Conservation (phyloP, 64 coral and sea anemone species). For the Actinia equina region DNA sequence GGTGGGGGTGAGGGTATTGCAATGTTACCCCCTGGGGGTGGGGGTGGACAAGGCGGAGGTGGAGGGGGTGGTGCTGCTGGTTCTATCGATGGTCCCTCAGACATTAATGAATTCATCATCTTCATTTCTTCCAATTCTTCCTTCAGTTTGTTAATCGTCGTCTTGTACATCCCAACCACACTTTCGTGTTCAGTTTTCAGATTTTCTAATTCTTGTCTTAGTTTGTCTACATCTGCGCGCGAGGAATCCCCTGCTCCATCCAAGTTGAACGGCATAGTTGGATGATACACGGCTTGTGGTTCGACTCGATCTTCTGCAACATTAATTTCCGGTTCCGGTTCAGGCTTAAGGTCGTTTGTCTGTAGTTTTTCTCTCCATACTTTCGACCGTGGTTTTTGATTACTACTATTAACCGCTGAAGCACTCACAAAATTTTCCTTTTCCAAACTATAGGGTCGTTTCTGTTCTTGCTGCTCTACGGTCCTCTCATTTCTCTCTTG, state of each 20-base stretch:
- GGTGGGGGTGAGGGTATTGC: slow-evolving; percentile 60
- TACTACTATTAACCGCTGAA: neutral
- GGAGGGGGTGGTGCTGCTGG: slow-evolving; percentile 15
- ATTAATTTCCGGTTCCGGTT: neutral
- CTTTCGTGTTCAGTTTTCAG: slow-evolving; percentile 56
- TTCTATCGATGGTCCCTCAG: neutral
- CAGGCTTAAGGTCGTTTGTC: neutral
- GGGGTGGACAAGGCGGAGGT: slow-evolving; percentile 45
- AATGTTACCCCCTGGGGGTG: slow-evolving; percentile 4
- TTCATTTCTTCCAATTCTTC: slow-evolving; percentile 65
- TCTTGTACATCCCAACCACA: slow-evolving; percentile 55
- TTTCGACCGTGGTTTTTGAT: neutral
- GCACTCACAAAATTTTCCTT: neutral
- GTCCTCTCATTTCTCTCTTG: neutral
- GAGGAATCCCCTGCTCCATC: neutral
- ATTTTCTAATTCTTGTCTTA: slow-evolving; percentile 68
- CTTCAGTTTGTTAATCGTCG: slow-evolving; percentile 70
- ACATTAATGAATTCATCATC: neutral
- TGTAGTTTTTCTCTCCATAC: neutral
- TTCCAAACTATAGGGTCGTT: neutral
- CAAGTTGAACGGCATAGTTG: slow-evolving; percentile 17
- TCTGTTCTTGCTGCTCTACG: neutral
- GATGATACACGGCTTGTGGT: neutral
- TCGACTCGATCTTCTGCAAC: neutral
- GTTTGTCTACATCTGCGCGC: slow-evolving; percentile 20